Evolutionary conservation across 2,113 vertebrate genomes (phyloP), one percentile per base, ranked within the genome.

Genomic region (Girardinichthys multiradiatus): DNA sequence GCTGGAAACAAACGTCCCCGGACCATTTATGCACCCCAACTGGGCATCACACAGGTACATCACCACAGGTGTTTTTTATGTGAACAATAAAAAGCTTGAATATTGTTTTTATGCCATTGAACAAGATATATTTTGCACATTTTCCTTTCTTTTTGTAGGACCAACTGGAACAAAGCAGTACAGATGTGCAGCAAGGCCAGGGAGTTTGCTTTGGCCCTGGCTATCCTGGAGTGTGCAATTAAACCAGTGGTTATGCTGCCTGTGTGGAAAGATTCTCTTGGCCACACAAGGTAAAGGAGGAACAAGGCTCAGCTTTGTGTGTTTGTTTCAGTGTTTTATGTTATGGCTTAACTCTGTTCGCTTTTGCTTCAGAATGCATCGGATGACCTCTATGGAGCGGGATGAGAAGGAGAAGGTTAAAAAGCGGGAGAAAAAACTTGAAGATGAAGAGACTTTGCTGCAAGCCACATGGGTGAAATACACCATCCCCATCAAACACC

Each of bases 111-210:
- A 24, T n/a, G 48, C 8, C 19, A 51, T 10, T 3, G 19, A 51
- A 51, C 8, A 10, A 19, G 13, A 30, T 30, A 1, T n/a, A n/a
- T n/a, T n/a, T n/a, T n/a, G n/a, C n/a, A n/a, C n/a, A n/a, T 27
- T 63, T 26, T 84, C 12, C 59, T 6, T 39, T 10, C 1, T 61
- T 37, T 74, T 60, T 42, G 14, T 4, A 99, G 98, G 91, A 96
- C 95, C 82, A 99, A 99, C 92, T 99, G 98, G 98, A 99, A 97
- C 91, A 99, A 99, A 84, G 98, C 98, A 13, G 98, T 99, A 72
- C 98, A 99, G 91, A 99, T 99, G 98, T 99, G 98, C 91, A 99
- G 97, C 89, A 99, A 99, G 77, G 97, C 98, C 24, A 91, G 98
- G 87, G 98, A 99, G 85, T 99, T 99, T 89, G 98, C 98, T 39